Evolutionary conservation across 2,113 vertebrate genomes (phyloP).

Genomic region (Gallinago media): DNA sequence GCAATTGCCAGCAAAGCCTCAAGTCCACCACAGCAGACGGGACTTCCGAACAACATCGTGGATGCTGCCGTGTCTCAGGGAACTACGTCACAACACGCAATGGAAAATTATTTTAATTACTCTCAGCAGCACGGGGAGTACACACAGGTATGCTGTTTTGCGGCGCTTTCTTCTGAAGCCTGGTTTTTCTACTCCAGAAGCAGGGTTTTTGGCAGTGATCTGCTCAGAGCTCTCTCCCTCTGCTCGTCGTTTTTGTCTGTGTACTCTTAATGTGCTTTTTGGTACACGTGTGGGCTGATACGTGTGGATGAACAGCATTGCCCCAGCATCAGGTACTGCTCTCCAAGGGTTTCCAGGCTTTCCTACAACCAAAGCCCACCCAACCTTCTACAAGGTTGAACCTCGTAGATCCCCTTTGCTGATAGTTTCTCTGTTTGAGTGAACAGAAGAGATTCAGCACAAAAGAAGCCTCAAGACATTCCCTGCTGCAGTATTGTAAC

Average conservation of each 20-base stretch:
- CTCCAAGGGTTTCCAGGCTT: background rate
- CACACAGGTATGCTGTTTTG: slow-evolving; percentile 69
- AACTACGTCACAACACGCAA: slow-evolving; percentile 74
- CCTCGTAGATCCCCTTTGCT: background rate
- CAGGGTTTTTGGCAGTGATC: background rate
- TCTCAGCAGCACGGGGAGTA: slow-evolving; percentile 84
- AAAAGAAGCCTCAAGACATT: background rate
- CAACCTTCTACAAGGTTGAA: background rate
- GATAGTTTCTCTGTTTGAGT: rapidly evolving
- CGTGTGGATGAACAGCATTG: background rate
- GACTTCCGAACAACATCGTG: slow-evolving; percentile 72
- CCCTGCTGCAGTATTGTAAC: background rate
- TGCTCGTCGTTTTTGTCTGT: background rate
- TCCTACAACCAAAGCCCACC: background rate
- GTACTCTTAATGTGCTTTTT: background rate
- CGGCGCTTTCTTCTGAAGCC: background rate
- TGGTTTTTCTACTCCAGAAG: background rate
- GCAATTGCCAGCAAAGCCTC: slow-evolving; percentile 82
- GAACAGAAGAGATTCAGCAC: background rate
- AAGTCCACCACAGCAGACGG: slow-evolving; percentile 70
- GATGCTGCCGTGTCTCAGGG: slow-evolving; percentile 83
- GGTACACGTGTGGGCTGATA: background rate
- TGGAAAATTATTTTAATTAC: slow-evolving; percentile 83
- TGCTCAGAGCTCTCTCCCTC: background rate
- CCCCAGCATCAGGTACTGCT: background rate